phyloP scores from a whole-genome alignment of 2,888 invertebrate genomes.

The Watsonalla cultraria region DNA sequence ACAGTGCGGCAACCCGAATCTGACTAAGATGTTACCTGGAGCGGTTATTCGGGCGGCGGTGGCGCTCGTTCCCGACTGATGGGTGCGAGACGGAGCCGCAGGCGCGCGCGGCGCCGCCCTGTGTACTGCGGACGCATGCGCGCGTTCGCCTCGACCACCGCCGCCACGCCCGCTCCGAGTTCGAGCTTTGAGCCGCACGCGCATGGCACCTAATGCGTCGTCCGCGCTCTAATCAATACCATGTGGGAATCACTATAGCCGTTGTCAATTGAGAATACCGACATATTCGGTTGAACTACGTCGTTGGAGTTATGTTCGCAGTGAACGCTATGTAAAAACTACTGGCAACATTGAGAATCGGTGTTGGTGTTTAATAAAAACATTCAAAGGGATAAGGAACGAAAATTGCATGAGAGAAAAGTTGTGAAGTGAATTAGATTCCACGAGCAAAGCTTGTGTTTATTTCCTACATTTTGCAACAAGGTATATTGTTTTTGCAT shows the following conservation, averaged over 20 bases:
- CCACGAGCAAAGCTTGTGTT: conserved; percentile 73
- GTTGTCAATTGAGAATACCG: conserved; percentile 50
- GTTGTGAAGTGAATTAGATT: conserved; percentile 45
- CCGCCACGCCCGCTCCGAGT: conserved; percentile 74
- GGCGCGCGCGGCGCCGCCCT: conserved; percentile 34
- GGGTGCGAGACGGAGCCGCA: conserved; percentile 60
- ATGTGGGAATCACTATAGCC: conserved; percentile 12
- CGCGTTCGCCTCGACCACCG: conserved; percentile 67
- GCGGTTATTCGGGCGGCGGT: conserved; percentile 82
- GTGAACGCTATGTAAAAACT: conserved; percentile 37
- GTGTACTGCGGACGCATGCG: conserved; percentile 16
- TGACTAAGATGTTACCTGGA: conserved; percentile 88
- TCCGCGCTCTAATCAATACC: conserved; percentile 6
- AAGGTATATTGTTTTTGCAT: conserved; percentile 26
- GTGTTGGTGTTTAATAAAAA: conserved; percentile 34
- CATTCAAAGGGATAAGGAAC: conserved; percentile 33
- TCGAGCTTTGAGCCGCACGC: conserved; percentile 54
- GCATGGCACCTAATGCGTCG: conserved; percentile 16
- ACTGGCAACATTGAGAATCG: conserved; percentile 29
- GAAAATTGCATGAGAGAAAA: conserved; percentile 39
- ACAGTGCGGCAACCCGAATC: conserved; percentile 80
- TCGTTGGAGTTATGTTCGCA: conserved; percentile 36
- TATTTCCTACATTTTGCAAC: conserved; percentile 70
- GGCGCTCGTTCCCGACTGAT: conserved; percentile 71
- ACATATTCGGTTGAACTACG: conserved; percentile 32